Percentiles rank a stretch among this genome's conserved stretches.
Evolutionary conservation across 2,888 invertebrate genomes (phyloP).

Genomic region (Phengaris arion): DNA sequence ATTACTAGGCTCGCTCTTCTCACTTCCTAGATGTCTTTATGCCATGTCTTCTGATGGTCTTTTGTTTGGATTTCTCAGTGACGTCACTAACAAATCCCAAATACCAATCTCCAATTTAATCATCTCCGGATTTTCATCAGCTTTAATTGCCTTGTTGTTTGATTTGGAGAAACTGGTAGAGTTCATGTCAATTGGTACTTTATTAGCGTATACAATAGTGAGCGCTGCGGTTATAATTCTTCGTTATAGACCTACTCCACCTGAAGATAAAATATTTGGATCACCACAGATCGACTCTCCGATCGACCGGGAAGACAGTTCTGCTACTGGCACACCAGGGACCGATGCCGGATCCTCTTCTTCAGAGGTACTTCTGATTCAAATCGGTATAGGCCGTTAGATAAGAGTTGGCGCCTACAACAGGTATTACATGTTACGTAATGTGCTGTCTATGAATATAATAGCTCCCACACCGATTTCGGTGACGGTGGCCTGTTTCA

Average conservation of each 20-base stretch:
- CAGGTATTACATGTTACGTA: too few species aligned
- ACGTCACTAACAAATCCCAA: constrained; percentile 88
- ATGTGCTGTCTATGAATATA: too few species aligned
- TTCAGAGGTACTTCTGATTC: constrained; percentile 61
- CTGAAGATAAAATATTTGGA: constrained; percentile 70
- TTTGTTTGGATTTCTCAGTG: constrained; percentile 88
- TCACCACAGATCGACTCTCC: constrained; percentile 76
- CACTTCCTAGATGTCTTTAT: constrained; percentile 91
- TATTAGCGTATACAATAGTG: constrained; percentile 94
- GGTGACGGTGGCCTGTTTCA: too few species aligned
- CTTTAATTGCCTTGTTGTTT: constrained; percentile 89
- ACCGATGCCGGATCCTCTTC: constrained; percentile 81
- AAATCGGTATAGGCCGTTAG: too few species aligned
- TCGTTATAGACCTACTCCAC: constrained; percentile 84
- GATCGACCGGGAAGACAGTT: constrained; percentile 80
- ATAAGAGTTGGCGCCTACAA: too few species aligned
- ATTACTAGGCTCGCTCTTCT: constrained; percentile 90
- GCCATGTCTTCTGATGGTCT: constrained; percentile 95
- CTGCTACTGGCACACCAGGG: constrained; percentile 81
- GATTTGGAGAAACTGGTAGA: constrained; percentile 94
- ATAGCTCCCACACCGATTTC: too few species aligned
- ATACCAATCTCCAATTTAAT: constrained; percentile 87
- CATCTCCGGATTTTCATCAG: constrained; percentile 87
- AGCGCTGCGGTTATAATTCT: constrained; percentile 93
- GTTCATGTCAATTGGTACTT: constrained; percentile 95